phyloP scores from a whole-genome alignment of 1,140 invertebrate genomes.

The Temnothorax nylanderi region DNA sequence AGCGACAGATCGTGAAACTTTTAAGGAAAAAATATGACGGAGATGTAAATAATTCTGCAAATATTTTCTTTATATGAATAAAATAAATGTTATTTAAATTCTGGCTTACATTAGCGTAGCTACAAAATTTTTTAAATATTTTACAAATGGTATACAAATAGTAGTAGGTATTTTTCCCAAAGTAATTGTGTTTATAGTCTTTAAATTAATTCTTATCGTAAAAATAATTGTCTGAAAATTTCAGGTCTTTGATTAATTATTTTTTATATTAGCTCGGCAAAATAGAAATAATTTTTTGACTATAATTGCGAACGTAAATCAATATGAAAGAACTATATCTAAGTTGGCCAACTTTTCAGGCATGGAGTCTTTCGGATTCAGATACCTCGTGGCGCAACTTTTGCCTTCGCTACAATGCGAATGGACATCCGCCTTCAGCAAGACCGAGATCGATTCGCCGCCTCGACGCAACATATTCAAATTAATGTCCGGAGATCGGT shows the following conservation, averaged over 20 bases:
- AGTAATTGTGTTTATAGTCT: background rate
- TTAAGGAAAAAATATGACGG: background rate
- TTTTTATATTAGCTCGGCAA: background rate
- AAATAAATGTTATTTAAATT: background rate
- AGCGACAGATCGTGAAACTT: background rate
- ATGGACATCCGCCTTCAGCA: constrained; percentile 56
- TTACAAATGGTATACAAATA: background rate
- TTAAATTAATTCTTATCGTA: background rate
- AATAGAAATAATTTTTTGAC: background rate
- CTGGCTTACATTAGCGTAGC: too few species aligned
- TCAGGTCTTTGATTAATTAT: background rate
- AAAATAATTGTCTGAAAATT: background rate
- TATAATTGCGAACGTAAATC: background rate
- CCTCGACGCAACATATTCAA: constrained; percentile 59
- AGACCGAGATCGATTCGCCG: constrained; percentile 54
- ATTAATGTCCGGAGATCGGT: constrained; percentile 59
- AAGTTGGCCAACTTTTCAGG: constrained; percentile 18
- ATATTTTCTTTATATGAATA: background rate
- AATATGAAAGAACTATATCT: background rate
- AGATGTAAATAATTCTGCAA: background rate
- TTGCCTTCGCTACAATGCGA: constrained; percentile 40
- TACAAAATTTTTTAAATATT: background rate
- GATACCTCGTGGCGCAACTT: constrained; percentile 43
- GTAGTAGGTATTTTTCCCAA: background rate
- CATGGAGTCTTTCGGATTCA: constrained; percentile 42